Base-by-base conservation (phyloP, 2,888 invertebrate genomes). In the Drosophila neutralis region DNA sequence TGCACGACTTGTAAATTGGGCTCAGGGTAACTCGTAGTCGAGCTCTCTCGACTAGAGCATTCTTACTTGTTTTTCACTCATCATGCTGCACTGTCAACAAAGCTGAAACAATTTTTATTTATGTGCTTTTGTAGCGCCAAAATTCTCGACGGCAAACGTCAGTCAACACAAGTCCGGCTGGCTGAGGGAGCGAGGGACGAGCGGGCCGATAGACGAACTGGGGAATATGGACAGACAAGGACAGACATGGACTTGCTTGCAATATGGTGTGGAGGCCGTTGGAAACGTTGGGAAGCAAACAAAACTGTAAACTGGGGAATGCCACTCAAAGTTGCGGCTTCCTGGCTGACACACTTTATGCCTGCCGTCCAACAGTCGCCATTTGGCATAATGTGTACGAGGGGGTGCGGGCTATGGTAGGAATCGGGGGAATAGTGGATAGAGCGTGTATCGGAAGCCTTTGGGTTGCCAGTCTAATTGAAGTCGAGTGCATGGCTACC, bases 71-170 rank as follows among this genome's bases (percentile, higher is more conserved):
- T 59, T 40, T 57, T 40, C 51, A 56, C 40, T 69, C 51, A 21
- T 35, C 58, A 68, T 74, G 69, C 58, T 66, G 63, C 66, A 75
- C 76, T 89, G 89, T 84, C 89, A 89, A 87, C 84, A 79, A 62
- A 73, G 67, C 51, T 70, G 64, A 76, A 78, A 71, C 65, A 76
- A 80, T 73, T 83, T 76, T 78, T 87, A 87, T 88, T 87, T 86
- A 89, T 83, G 88, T 78, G 78, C 86, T 76, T 83, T 80, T 69
- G 68, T 76, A 86, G 83, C 81, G 86, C 83, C 90, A 89, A 89
- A 89, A 88, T 88, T 90, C 80, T 88, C 75, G 81, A 86, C 88
- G 86, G 78, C 83, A 74, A 86, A 69, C 81, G 86, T 85, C 85
- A 88, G 88, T 90, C 85, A 85, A 87, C 90, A 89, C 11, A 60